A percentile compares a stretch with the other conserved stretches of the same genome.
phyloP scores from a whole-genome alignment of 2,888 invertebrate species.

The Oscheius sp. region DNA sequence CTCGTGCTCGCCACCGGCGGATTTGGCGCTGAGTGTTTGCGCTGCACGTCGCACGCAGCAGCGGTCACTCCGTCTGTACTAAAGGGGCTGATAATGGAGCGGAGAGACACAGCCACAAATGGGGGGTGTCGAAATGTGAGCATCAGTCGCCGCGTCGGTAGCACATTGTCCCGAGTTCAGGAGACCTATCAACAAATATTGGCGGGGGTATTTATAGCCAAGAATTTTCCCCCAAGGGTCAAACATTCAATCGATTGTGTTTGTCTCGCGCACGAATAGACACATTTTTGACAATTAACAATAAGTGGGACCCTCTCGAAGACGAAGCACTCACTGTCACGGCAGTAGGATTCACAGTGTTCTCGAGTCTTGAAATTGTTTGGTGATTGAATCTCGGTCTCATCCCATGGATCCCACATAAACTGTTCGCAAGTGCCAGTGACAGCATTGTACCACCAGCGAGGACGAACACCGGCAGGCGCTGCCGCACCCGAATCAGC shows the following conservation, averaged over 20 bases:
- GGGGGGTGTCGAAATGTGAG: neutral
- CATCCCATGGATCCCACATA: conserved; percentile 73
- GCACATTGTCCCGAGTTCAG: conserved; percentile 2
- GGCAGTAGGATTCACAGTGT: conserved; percentile 71
- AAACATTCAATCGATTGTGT: too few relatives aligned
- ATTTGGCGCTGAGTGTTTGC: conserved; percentile 36
- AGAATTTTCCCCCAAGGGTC: neutral
- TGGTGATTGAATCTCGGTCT: conserved; percentile 71
- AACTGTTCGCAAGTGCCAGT: conserved; percentile 72
- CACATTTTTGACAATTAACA: conserved; percentile 1
- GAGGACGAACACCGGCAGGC: conserved; percentile 70
- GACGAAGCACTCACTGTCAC: conserved; percentile 65
- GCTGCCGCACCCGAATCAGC: conserved; percentile 71
- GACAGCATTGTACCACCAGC: conserved; percentile 72
- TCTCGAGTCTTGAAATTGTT: conserved; percentile 73
- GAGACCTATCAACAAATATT: neutral
- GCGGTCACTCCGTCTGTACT: conserved; percentile 31
- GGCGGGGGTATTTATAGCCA: neutral
- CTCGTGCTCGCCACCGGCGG: conserved; percentile 34
- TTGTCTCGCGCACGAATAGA: too few relatives aligned
- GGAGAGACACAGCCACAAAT: neutral
- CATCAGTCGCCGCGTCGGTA: neutral
- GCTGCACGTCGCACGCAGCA: conserved; percentile 30
- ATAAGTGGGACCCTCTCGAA: neutral
- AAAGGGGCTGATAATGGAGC: neutral